A percentile compares a stretch with the other conserved stretches of the same genome.
Evolutionary conservation across 2,113 vertebrate genomes (phyloP).

Genomic region (Sphaerodactylus townsendi): DNA sequence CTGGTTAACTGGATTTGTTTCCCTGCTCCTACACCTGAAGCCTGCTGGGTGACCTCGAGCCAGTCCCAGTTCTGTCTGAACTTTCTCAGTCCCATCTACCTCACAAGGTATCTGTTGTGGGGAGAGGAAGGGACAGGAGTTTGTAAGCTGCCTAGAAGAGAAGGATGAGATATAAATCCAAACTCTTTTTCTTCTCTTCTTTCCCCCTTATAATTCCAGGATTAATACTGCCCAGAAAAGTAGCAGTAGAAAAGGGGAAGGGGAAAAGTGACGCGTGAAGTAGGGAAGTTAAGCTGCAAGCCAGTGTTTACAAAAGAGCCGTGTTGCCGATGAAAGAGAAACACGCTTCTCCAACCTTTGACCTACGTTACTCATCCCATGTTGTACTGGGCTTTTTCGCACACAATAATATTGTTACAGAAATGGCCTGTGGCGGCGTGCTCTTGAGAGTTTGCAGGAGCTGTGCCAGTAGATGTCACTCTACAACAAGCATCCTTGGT

Average conservation of each 20-base stretch:
- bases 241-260: not conserved
- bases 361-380: not conserved
- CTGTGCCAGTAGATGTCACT: conserved; percentile 33
- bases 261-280: not conserved
- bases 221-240: not conserved
- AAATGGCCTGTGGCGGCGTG: not conserved
- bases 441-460: not conserved
- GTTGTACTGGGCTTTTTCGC: not conserved
- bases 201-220: not conserved
- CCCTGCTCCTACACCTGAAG: too few species aligned
- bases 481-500: conserved; percentile 4
- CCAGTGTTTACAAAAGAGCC: too few species aligned
- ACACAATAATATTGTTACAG: not conserved
- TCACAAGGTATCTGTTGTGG: too few species aligned
- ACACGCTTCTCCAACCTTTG: not conserved
- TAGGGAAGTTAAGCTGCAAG: not conserved
- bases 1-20: too few species aligned
- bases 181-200: too few species aligned
- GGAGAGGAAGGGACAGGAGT: too few species aligned
- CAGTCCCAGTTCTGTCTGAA: too few species aligned
- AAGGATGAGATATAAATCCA: too few species aligned
- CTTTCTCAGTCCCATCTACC: too few species aligned
- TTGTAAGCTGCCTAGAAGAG: too few species aligned
- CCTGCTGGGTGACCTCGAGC: too few species aligned
- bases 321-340: not conserved